phyloP scores from a whole-genome alignment of 2,797 vertebrate genomes.

The Zalophus californianus region DNA sequence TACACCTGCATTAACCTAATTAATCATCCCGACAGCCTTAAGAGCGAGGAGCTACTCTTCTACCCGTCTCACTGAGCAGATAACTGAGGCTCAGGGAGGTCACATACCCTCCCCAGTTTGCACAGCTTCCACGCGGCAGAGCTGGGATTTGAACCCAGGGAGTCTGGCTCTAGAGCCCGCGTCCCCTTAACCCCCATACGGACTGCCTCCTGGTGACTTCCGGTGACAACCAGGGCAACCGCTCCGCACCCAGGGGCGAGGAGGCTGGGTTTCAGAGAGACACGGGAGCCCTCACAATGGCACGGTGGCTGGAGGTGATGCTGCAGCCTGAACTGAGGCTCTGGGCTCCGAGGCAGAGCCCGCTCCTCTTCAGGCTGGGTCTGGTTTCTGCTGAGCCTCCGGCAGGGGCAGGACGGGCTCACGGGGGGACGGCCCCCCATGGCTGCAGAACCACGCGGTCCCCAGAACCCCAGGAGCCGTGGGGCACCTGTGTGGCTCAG shows the following conservation, averaged over 20 bases:
- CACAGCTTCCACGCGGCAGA: neutral
- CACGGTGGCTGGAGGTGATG: neutral
- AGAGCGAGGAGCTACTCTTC: neutral
- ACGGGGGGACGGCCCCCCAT: neutral
- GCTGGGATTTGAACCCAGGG: neutral
- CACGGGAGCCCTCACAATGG: rapidly evolving
- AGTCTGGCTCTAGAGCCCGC: neutral
- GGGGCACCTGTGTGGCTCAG: too few species aligned
- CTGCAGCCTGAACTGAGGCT: neutral
- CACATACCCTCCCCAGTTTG: neutral
- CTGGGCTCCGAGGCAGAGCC: neutral
- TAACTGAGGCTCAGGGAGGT: neutral
- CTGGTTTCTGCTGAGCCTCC: neutral
- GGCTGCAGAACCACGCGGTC: rapidly evolving
- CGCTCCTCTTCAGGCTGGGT: neutral
- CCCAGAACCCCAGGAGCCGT: neutral
- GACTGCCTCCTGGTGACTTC: neutral
- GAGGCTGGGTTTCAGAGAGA: neutral
- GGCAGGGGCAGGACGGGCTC: neutral
- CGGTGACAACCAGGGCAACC: rapidly evolving
- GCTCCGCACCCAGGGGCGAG: too few species aligned
- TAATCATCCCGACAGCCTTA: neutral
- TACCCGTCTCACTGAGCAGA: neutral
- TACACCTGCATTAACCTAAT: neutral
- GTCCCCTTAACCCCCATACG: neutral